phyloP scores from a whole-genome alignment of 2,113 vertebrate genomes.

The Lasiurus borealis region DNA sequence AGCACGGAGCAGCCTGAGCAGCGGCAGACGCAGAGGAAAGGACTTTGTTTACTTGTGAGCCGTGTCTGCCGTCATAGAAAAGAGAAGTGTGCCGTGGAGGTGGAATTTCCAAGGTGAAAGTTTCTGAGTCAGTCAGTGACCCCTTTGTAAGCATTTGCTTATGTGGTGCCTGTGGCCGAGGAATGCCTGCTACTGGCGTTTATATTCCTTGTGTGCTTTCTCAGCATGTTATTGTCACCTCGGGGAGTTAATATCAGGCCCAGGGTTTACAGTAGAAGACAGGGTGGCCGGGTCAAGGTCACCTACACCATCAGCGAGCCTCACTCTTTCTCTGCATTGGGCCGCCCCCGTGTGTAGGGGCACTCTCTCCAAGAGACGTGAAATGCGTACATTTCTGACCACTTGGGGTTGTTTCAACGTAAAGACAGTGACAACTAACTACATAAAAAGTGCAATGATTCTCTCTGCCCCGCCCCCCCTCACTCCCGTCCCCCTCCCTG shows the following conservation, averaged over 20 bases:
- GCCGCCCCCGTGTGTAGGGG: accelerated
- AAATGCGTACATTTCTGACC: neutral
- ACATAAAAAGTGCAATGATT: neutral
- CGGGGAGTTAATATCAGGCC: neutral
- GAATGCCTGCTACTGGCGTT: neutral
- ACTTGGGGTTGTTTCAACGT: neutral
- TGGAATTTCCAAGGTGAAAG: constrained; percentile 66
- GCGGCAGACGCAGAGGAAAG: constrained; percentile 9
- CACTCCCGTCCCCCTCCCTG: accelerated
- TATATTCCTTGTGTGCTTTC: neutral
- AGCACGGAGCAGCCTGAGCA: neutral
- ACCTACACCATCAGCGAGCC: neutral
- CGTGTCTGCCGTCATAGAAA: neutral
- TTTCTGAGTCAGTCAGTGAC: constrained; percentile 49
- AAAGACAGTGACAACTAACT: neutral
- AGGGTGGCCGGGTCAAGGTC: constrained; percentile 16
- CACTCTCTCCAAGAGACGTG: neutral
- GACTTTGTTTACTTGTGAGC: constrained; percentile 45
- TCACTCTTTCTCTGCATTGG: neutral
- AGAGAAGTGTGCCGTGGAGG: constrained; percentile 38
- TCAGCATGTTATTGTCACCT: neutral
- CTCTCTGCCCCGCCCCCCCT: neutral
- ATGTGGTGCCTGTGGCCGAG: neutral
- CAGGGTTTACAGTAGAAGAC: neutral
- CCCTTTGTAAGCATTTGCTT: neutral